Evolutionary conservation across 2,797 vertebrate genomes (phyloP).

Genomic region (Graptemys geographica): DNA sequence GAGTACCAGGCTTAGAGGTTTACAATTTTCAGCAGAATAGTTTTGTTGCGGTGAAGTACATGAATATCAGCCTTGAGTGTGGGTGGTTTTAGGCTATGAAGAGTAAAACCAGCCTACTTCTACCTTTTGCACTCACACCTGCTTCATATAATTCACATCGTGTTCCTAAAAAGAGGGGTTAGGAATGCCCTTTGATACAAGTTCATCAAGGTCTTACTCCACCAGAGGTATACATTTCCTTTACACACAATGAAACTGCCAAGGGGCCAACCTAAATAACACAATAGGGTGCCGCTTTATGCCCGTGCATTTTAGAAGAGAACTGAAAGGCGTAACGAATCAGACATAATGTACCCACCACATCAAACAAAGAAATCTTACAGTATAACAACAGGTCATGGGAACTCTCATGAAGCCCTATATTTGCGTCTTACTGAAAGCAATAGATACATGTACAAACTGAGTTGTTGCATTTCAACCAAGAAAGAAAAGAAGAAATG

Average conservation of each 20-base stretch:
- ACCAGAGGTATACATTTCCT: background rate
- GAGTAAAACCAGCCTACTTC: constrained; percentile 40
- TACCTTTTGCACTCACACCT: constrained; percentile 59
- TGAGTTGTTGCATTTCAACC: background rate
- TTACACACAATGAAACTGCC: background rate
- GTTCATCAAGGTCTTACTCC: constrained; percentile 15
- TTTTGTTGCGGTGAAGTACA: background rate
- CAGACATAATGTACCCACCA: background rate
- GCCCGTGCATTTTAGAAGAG: constrained; percentile 26
- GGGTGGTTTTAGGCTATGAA: constrained; percentile 59
- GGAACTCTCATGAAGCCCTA: background rate
- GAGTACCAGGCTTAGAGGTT: background rate
- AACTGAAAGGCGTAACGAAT: constrained; percentile 15
- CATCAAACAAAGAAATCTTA: constrained; percentile 41
- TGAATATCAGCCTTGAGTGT: constrained; percentile 60
- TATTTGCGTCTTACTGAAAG: background rate
- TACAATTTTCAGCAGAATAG: background rate
- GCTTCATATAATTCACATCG: constrained; percentile 58
- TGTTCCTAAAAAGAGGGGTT: background rate
- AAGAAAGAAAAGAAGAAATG: background rate
- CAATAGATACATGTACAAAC: background rate
- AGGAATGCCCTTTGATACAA: constrained; percentile 62
- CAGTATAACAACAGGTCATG: background rate
- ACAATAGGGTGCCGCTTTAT: constrained; percentile 36
- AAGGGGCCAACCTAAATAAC: background rate